Conservation (phyloP, 2,888 invertebrate species). For the Diabrotica balteata region DNA sequence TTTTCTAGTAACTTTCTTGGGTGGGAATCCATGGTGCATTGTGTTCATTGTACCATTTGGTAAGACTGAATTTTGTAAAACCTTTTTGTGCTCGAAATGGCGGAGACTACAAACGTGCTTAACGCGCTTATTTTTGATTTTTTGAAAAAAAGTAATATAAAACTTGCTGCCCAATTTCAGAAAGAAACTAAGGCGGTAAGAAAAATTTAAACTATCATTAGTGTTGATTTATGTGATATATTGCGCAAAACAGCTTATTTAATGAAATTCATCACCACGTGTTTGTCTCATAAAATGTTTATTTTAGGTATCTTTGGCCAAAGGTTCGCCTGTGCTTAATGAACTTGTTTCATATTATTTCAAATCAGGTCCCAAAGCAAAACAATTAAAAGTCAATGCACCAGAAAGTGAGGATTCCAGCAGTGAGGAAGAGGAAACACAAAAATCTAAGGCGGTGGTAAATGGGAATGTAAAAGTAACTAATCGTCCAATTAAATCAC, state of each 20-base stretch:
- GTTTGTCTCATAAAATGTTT: constrained; percentile 1
- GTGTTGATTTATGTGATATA: not conserved
- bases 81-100: constrained; percentile 48
- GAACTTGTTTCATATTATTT: constrained; percentile 69
- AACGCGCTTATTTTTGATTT: constrained; percentile 72
- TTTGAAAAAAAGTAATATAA: constrained; percentile 69
- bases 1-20: no score
- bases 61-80: not conserved
- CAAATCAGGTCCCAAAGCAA: constrained; percentile 62
- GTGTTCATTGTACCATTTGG: no score
- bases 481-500: no score
- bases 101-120: constrained; percentile 59
- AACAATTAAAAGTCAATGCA: constrained; percentile 48
- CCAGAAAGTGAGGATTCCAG: constrained; percentile 44
- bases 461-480: not conserved
- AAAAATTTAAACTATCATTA: constrained; percentile 64
- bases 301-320: constrained; percentile 67
- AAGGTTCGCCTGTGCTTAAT: constrained; percentile 70
- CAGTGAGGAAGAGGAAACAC: constrained; percentile 36
- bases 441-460: not conserved
- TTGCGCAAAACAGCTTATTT: not conserved
- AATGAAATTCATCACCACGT: not conserved
- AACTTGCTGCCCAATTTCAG: constrained; percentile 72
- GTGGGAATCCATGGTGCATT: no score
- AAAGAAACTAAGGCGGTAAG: constrained; percentile 71